phyloP scores from a whole-genome alignment of 2,888 invertebrate genomes.

The Globia sparganii region DNA sequence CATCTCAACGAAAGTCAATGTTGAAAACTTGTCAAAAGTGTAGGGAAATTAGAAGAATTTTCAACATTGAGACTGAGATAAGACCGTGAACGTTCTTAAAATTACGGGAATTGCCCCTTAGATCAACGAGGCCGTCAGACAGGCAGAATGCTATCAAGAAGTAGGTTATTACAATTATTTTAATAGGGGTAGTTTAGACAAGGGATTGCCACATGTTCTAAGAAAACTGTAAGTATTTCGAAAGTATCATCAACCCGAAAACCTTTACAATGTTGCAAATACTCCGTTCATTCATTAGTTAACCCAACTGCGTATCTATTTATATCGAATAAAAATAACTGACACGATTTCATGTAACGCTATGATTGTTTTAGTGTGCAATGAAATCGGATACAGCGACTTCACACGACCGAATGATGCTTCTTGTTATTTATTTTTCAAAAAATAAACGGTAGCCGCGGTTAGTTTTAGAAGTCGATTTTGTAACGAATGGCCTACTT shows the following conservation, averaged over 20 bases:
- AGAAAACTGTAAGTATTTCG: background rate
- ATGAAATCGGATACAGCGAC: slow-evolving; percentile 69
- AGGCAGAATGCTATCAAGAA: too few relatives aligned
- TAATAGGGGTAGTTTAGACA: too few relatives aligned
- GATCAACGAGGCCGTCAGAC: too few relatives aligned
- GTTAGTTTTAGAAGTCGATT: slow-evolving; percentile 48
- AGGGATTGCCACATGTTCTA: background rate
- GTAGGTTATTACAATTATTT: too few relatives aligned
- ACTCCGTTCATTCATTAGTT: slow-evolving; percentile 31
- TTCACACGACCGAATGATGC: slow-evolving; percentile 53
- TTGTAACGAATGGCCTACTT: slow-evolving; percentile 56
- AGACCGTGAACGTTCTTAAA: too few relatives aligned
- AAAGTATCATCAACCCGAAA: background rate
- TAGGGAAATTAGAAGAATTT: too few relatives aligned
- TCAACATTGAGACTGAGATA: too few relatives aligned
- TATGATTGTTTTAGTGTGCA: slow-evolving; percentile 71
- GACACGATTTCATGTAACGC: slow-evolving; percentile 69
- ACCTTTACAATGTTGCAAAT: slow-evolving; percentile 12
- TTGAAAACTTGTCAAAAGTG: too few relatives aligned
- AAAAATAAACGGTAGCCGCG: slow-evolving; percentile 51
- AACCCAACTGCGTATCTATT: slow-evolving; percentile 44
- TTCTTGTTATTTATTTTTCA: slow-evolving; percentile 59
- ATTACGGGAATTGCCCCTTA: too few relatives aligned
- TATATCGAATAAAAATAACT: slow-evolving; percentile 68
- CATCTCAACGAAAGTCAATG: too few relatives aligned